Percentiles rank a stretch among this genome's conserved stretches.
phyloP scores from a whole-genome alignment of 1,140 invertebrate species.

The Heliothis subflexa region DNA sequence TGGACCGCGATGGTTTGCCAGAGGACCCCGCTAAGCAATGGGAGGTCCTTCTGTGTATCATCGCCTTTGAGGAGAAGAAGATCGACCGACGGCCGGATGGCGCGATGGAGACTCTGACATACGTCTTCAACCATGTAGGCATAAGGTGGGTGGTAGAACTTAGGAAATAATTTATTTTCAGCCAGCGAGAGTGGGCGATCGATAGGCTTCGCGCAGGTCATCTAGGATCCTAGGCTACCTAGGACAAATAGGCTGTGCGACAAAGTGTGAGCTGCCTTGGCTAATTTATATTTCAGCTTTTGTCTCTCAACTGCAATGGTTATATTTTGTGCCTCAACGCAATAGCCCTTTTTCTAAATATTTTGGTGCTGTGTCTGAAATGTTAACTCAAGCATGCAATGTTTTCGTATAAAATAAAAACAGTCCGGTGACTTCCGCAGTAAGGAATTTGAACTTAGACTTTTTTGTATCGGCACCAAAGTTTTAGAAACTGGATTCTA shows the following conservation, averaged over 20 bases:
- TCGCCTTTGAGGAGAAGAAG: slow-evolving; percentile 80
- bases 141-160: slow-evolving; percentile 62
- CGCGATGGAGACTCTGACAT: slow-evolving; percentile 77
- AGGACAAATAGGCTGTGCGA: neutral
- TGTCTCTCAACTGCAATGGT: neutral
- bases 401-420: too few species aligned
- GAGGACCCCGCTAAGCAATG: slow-evolving; percentile 77
- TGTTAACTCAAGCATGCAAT: too few species aligned
- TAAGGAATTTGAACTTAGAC: too few species aligned
- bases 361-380: too few species aligned
- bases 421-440: too few species aligned
- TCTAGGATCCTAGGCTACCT: slow-evolving; percentile 10
- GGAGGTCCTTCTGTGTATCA: slow-evolving; percentile 75
- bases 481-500: too few species aligned
- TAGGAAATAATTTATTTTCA: neutral
- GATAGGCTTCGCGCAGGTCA: slow-evolving; percentile 26
- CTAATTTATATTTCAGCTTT: neutral
- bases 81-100: slow-evolving; percentile 72
- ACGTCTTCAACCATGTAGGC: slow-evolving; percentile 75
- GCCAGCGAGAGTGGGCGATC: neutral
- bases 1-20: slow-evolving; percentile 49
- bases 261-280: neutral
- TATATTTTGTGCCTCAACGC: too few species aligned
- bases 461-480: too few species aligned
- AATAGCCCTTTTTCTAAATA: too few species aligned